A percentile compares a stretch with the other conserved stretches of the same genome.
phyloP scores from a whole-genome alignment of 2,113 vertebrate genomes.

The Turdus rufiventris region DNA sequence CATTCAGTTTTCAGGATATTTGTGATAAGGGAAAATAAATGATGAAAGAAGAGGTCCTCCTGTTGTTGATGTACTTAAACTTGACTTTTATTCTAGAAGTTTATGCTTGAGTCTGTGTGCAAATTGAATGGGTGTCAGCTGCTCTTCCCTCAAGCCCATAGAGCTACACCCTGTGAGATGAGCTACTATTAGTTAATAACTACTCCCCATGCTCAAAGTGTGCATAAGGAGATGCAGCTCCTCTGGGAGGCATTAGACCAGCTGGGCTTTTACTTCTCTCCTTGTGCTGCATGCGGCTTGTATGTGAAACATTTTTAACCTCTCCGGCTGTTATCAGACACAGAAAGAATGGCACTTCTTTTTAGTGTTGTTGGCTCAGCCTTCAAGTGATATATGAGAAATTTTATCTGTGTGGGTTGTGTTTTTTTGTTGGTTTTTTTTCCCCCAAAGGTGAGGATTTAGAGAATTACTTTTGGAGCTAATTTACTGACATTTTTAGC shows the following conservation, averaged over 20 bases:
- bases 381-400: background rate
- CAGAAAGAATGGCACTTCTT: background rate
- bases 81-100: background rate
- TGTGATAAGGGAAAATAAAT: background rate
- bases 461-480: background rate
- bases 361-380: background rate
- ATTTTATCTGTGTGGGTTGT: background rate
- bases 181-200: background rate
- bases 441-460: background rate
- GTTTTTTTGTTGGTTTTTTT: too few relatives aligned
- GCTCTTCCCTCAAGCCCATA: background rate
- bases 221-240: background rate
- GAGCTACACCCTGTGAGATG: background rate
- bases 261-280: background rate
- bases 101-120: background rate
- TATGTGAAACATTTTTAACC: background rate
- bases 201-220: background rate
- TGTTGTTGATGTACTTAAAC: background rate
- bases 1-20: background rate
- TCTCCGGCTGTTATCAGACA: background rate
- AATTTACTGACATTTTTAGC: background rate
- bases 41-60: background rate
- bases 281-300: background rate
- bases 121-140: conserved; percentile 16
- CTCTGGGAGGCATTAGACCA: background rate